These are phyloP conservation scores for Liolophura sinensis DNA, from an alignment of 1,140 invertebrate species.

Conservation along the genomic window DNA sequence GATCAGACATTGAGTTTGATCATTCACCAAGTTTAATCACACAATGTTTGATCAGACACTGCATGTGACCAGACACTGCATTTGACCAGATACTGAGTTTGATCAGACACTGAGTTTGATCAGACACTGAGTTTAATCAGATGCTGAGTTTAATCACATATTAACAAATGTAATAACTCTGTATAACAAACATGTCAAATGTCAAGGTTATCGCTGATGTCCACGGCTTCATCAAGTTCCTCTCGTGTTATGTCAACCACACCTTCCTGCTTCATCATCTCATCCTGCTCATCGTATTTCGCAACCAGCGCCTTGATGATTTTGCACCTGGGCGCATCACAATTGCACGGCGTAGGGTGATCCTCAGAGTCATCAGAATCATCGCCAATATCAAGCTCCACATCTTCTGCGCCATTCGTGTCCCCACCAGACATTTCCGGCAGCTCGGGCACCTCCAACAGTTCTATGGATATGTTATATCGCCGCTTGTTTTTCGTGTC, in stretches of 20 bases:
- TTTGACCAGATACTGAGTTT: too few relatives aligned
- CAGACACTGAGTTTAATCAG: too few relatives aligned
- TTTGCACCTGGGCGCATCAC: slow-evolving; percentile 34
- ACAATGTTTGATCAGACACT: too few relatives aligned
- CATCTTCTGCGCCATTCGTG: background rate
- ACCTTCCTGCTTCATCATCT: slow-evolving; percentile 39
- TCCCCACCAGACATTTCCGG: background rate
- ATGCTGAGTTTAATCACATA: too few relatives aligned
- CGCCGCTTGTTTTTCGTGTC: slow-evolving; percentile 37
- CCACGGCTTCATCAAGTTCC: background rate
- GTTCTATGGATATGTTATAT: slow-evolving; percentile 45
- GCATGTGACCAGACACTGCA: too few relatives aligned
- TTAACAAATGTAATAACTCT: too few relatives aligned
- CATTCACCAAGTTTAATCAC: too few relatives aligned
- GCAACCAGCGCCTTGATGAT: slow-evolving; percentile 41
- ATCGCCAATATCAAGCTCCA: slow-evolving; percentile 3
- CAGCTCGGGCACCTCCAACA: slow-evolving; percentile 20
- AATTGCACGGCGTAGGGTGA: slow-evolving; percentile 44
- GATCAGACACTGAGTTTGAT: too few relatives aligned
- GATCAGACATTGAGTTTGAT: too few relatives aligned
- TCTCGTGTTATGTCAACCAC: slow-evolving; percentile 25
- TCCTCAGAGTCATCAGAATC: slow-evolving; percentile 13
- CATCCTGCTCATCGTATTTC: slow-evolving; percentile 35
- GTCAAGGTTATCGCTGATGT: too few relatives aligned
- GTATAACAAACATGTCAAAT: too few relatives aligned